phyloP scores from a whole-genome alignment of 1,140 invertebrate species.

The Holotrichia oblita region DNA sequence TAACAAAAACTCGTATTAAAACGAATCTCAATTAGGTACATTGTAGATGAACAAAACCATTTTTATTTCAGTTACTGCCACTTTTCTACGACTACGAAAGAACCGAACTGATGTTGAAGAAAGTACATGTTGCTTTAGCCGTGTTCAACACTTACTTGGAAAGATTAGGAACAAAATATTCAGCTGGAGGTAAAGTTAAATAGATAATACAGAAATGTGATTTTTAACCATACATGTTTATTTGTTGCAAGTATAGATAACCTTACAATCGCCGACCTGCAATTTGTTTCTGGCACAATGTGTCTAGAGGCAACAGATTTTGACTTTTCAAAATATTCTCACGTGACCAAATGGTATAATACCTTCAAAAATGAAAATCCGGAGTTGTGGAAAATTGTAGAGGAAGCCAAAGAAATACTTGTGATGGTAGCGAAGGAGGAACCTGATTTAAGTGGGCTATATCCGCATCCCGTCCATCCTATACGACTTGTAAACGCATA shows the following conservation, averaged over 20 bases:
- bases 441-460: conserved; percentile 71
- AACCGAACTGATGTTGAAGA: conserved; percentile 71
- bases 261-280: conserved; percentile 79
- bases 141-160: conserved; percentile 75
- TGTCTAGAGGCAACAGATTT: conserved; percentile 77
- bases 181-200: conserved; percentile 65
- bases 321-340: conserved; percentile 67
- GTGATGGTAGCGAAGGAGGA: conserved; percentile 72
- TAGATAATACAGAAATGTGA: not conserved
- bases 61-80: conserved; percentile 69
- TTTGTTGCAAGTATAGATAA: conserved; percentile 61
- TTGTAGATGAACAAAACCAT: not conserved
- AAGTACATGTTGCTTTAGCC: conserved; percentile 70
- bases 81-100: conserved; percentile 78
- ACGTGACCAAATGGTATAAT: conserved; percentile 72
- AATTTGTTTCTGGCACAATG: conserved; percentile 73
- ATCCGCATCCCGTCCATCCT: conserved; percentile 72
- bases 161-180: conserved; percentile 69
- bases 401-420: conserved; percentile 72
- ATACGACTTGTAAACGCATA: conserved; percentile 58
- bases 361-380: conserved; percentile 74
- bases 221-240: too few species aligned
- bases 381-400: conserved; percentile 73
- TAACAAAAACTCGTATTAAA: too few species aligned
- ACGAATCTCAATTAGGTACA: too few species aligned